Evolutionary conservation across 2,797 vertebrate genomes (phyloP).

Genomic region (Pipistrellus pipistrellus): DNA sequence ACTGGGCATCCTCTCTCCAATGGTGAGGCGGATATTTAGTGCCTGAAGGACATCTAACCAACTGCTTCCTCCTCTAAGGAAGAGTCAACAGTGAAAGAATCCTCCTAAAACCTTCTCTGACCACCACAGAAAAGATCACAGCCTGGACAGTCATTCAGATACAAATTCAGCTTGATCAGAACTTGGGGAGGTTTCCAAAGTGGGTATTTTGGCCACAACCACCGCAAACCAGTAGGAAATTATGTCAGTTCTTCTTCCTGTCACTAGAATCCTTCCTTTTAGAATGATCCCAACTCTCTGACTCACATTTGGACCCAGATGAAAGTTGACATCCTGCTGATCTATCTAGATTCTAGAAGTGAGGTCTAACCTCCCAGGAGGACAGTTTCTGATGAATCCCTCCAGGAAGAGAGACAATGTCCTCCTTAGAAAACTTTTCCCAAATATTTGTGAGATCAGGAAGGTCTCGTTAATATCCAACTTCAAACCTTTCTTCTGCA

Average conservation of each 20-base stretch:
- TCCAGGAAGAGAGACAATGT: background rate
- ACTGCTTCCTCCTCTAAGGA: background rate
- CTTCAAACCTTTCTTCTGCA: background rate
- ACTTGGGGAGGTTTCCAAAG: constrained; percentile 50
- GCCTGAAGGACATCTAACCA: background rate
- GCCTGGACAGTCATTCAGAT: background rate
- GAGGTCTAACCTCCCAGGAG: background rate
- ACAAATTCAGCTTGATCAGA: constrained; percentile 19
- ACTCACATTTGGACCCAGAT: background rate
- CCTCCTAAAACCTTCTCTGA: background rate
- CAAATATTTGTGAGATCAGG: constrained; percentile 52
- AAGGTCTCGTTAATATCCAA: constrained; percentile 21
- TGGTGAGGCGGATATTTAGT: background rate
- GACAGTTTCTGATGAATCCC: constrained; percentile 12
- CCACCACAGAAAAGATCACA: constrained; percentile 17
- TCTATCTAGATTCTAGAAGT: background rate
- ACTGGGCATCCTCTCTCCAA: background rate
- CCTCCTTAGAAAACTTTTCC: background rate
- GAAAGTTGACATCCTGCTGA: background rate
- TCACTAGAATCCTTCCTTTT: constrained; percentile 24
- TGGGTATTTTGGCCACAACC: constrained; percentile 31
- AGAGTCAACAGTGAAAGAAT: background rate
- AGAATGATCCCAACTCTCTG: constrained; percentile 35
- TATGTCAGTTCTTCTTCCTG: constrained; percentile 32
- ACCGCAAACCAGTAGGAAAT: constrained; percentile 15